These are phyloP conservation scores for Carassius auratus DNA, from an alignment of 2,113 vertebrate genomes.

Conservation along the genomic window DNA sequence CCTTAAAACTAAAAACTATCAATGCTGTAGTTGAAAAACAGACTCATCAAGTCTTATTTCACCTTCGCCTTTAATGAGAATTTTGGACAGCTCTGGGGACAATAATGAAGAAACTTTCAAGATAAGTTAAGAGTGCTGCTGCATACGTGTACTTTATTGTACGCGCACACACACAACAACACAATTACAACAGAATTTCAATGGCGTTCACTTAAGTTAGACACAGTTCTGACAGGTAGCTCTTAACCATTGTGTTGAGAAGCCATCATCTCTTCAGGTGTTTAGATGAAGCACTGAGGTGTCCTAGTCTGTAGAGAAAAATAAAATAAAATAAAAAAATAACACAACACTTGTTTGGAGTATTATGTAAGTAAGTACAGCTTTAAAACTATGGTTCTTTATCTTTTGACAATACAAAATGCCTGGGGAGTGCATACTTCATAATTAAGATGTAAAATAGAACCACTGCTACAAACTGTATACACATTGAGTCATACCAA, in stretches of 20 bases:
- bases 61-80: background rate
- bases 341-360: background rate
- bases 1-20: background rate
- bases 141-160: background rate
- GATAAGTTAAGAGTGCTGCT: background rate
- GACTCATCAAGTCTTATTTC: background rate
- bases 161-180: background rate
- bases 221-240: background rate
- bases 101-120: background rate
- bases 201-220: background rate
- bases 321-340: background rate
- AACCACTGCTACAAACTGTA: background rate
- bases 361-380: background rate
- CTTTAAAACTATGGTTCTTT: background rate
- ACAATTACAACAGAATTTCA: background rate
- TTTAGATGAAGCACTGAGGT: background rate
- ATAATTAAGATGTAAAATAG: background rate
- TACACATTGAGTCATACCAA: background rate
- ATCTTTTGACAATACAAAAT: background rate
- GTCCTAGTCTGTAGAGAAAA: background rate
- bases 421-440: background rate
- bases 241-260: slow-evolving; percentile 4
- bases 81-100: background rate
- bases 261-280: background rate
- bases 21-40: background rate